Conservation (phyloP, 37 sponge, comb jelly and placozoan species). For the Chondrosia reniformis region DNA sequence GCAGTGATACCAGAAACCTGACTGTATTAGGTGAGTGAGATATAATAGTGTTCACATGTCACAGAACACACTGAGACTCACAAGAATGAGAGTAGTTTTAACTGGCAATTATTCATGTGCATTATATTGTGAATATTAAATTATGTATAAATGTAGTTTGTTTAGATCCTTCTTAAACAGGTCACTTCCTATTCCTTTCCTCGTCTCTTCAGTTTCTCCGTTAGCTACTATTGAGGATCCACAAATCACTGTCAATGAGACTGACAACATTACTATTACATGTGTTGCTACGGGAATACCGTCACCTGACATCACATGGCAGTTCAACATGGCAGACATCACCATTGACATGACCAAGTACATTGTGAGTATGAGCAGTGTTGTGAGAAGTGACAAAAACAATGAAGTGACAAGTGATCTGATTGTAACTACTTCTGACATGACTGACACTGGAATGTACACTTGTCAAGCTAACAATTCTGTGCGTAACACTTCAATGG, state of each 20-base stretch:
- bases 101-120: too few relatives aligned
- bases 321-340: background rate
- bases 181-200: too few relatives aligned
- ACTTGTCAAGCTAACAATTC: conserved; percentile 34
- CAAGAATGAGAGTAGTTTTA: too few relatives aligned
- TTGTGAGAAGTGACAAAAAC: background rate
- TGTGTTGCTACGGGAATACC: conserved; percentile 1
- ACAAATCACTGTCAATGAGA: background rate
- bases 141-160: too few relatives aligned
- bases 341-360: background rate
- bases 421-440: conserved; percentile 18
- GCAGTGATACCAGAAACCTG: too few relatives aligned
- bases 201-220: background rate
- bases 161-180: too few relatives aligned
- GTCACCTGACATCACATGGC: conserved; percentile 1
- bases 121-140: too few relatives aligned
- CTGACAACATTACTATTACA: background rate
- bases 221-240: background rate
- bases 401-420: conserved; percentile 25
- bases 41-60: too few relatives aligned
- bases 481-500: background rate
- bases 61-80: too few relatives aligned
- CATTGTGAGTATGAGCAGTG: background rate
- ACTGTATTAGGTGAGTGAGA: too few relatives aligned
- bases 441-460: conserved; percentile 37